These are phyloP conservation scores for Lamprotornis superbus DNA, from an alignment of 2,113 vertebrate species.

Conservation along the genomic window DNA sequence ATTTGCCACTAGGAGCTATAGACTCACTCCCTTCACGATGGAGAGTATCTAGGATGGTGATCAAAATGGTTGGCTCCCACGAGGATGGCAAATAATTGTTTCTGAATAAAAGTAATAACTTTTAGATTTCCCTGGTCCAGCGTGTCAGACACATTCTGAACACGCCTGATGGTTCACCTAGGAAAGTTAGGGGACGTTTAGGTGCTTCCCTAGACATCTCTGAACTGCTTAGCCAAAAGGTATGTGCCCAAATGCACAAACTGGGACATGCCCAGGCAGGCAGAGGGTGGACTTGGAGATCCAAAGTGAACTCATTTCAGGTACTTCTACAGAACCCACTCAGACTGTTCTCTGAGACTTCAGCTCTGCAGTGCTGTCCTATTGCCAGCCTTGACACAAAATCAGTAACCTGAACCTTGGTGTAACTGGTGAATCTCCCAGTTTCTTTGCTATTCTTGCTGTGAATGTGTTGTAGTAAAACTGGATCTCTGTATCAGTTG, in stretches of 20 bases:
- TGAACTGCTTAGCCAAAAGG: neutral
- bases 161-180: neutral
- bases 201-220: neutral
- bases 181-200: neutral
- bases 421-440: too few relatives aligned
- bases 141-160: neutral
- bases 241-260: neutral
- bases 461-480: neutral
- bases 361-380: neutral
- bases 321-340: neutral
- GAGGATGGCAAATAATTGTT: neutral
- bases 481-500: neutral
- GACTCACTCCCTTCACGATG: neutral
- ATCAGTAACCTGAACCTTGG: neutral
- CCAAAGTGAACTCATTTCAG: neutral
- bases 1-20: neutral
- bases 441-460: neutral
- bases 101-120: neutral
- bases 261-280: rapidly evolving
- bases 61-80: neutral
- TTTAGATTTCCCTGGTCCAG: neutral
- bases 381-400: neutral
- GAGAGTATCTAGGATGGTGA: neutral
- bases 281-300: neutral
- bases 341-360: neutral